These are phyloP conservation scores for Sebastes diaconus DNA, from an alignment of 2,797 vertebrate genomes.

Conservation along the genomic window DNA sequence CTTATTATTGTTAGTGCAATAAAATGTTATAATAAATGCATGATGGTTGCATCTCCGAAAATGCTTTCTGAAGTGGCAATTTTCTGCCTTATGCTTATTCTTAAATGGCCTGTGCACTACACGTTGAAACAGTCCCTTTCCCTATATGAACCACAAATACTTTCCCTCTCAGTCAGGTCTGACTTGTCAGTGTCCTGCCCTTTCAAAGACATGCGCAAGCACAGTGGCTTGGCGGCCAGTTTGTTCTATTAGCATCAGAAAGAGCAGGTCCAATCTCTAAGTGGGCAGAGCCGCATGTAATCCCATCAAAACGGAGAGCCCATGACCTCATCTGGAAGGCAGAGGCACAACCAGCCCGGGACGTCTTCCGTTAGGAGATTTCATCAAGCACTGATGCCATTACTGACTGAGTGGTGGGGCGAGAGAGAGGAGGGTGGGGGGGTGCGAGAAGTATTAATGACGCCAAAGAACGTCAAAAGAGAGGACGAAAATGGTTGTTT, in stretches of 20 bases:
- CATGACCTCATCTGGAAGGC: slow-evolving; percentile 79
- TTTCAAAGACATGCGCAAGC: slow-evolving; percentile 55
- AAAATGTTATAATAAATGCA: not conserved
- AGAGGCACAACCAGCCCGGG: slow-evolving; percentile 56
- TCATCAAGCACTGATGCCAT: slow-evolving; percentile 80
- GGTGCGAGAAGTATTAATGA: slow-evolving; percentile 6
- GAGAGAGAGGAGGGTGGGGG: slow-evolving; percentile 1
- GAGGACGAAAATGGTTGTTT: not conserved
- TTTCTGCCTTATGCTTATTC: not conserved
- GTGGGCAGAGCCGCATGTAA: slow-evolving; percentile 80
- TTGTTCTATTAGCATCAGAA: slow-evolving; percentile 71
- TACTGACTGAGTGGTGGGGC: slow-evolving; percentile 60
- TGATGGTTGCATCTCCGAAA: not conserved
- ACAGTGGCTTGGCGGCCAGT: slow-evolving; percentile 39
- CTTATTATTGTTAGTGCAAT: not conserved
- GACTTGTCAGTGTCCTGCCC: slow-evolving; percentile 46
- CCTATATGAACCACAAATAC: slow-evolving; percentile 3
- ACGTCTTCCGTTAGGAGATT: slow-evolving; percentile 79
- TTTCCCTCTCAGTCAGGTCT: slow-evolving; percentile 47
- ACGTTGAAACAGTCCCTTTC: not conserved
- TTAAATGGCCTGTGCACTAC: not conserved
- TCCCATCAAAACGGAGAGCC: slow-evolving; percentile 80
- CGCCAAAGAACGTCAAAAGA: not conserved
- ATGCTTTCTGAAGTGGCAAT: not conserved
- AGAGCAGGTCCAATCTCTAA: slow-evolving; percentile 80